Evolutionary conservation across 2,888 invertebrate species (phyloP), one percentile per base, ranked within the genome.

Genomic region (Protodeltote pygarga): DNA sequence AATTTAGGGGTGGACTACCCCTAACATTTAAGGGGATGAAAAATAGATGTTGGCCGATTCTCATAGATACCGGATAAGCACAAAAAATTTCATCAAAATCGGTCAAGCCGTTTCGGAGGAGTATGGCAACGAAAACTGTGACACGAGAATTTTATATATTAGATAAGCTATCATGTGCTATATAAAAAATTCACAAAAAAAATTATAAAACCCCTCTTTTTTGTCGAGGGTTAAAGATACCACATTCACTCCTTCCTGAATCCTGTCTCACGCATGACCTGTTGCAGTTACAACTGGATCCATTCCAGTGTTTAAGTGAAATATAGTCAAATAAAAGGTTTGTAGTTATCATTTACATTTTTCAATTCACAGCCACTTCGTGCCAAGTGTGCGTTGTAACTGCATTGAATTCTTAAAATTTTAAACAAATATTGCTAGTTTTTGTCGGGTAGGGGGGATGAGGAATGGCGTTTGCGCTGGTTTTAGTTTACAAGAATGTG

Each of bases 261-360:
- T 65, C 70, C 49, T 17, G 27, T 17, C 55, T 50, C 76, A 84
- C 79, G 81, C 81, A 81, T 80, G 79, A 87, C 87, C 87, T 88
- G 87, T 88, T 88, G 87, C 87, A 45, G 61, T 59, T 42, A 71
- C 59, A 64, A 79, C 86, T 86, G 86, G 86, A 85, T 75, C 72
- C 79, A 74, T 84, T 85, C 87, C 87, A 85, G 85, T 83, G 70
- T 73, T 81, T 81, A 85, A 87, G 81, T 68, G 83, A 85, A 82
- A 83, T 86, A 88, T 81, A 82, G 82, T 84, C 81, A 84, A 85
- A 87, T 86, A 88, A 87, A 85, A 78, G 63, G 81, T 74, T 78
- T 78, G 77, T 76, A 85, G 79, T 89, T 90, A 89, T 87, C 88
- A 90, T 92, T 90, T 86, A 89, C 84, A 90, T 90, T 91, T 92